Evolutionary conservation across 2,888 invertebrate species (phyloP), one percentile per base, ranked within the genome.

Genomic region (Tenthredo livida): DNA sequence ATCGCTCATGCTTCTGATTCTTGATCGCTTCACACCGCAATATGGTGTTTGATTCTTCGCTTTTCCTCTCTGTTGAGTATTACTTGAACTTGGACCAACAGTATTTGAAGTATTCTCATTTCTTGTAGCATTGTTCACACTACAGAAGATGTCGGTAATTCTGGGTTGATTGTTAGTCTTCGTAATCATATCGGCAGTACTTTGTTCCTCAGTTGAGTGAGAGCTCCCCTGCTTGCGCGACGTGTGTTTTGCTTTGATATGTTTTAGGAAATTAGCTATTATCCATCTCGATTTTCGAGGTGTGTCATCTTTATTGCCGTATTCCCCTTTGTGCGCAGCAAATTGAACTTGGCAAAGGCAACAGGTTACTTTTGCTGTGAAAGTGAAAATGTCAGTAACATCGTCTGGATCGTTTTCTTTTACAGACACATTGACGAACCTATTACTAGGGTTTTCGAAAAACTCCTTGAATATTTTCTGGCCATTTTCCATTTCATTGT

Each of bases 361-460:
- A 73, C 73, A 73, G 73, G 73, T 73, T 73, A 73, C 37, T 21
- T 73, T 73, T 3, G 73, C 73, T 43, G 73, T 73, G 43, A 21
- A 73, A n/a, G 73, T 73, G 6, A 73, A 43, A 73, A 43, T 73
- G 43, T 73, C 73, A 73, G 73, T 40, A 21, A 40, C n/a, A 73
- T 73, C 73, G n/a, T 73, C 73, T 43, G 43, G 73, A 73, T 73
- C 73, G 12, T 37, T 37, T 73, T 73, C 73, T 73, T 73, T 73
- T 15, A 67, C 73, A 21, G 37, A 21, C n/a, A 73, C 73, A n/a
- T 73, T 43, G 43, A 73, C 21, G 43, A 73, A 73, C 40, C 73
- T 73, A 21, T 73, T 73, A n/a, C 73, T 73, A 4, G 73, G 73
- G 15, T 73, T 73, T 12, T 43, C 43, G 9, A 73, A 73, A 21